phyloP scores from a whole-genome alignment of 2,888 invertebrate species.

The Megamerina dolium region DNA sequence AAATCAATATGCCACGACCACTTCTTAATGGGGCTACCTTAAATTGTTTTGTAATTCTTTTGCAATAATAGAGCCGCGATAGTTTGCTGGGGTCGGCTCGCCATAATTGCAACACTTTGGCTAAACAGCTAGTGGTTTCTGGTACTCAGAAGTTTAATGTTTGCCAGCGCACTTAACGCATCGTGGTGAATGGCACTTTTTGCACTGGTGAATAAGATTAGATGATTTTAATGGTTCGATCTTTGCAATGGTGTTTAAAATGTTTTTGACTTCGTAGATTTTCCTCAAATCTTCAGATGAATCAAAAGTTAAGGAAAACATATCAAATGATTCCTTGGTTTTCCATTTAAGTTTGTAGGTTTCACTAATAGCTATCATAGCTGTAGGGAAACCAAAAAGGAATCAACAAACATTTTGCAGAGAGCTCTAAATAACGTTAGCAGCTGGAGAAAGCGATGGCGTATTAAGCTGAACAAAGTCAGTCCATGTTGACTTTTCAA shows the following conservation, averaged over 20 bases:
- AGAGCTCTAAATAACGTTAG: no score
- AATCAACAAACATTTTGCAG: no score
- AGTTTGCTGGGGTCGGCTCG: not conserved
- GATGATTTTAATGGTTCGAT: not conserved
- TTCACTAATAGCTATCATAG: no score
- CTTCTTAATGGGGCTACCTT: no score
- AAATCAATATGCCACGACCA: no score
- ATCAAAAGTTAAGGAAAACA: not conserved
- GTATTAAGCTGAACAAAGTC: no score
- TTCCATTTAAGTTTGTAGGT: not conserved
- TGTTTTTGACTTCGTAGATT: not conserved
- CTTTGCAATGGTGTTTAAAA: not conserved
- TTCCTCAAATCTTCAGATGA: not conserved
- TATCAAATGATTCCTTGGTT: not conserved
- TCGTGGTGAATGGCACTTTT: not conserved
- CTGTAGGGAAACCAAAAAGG: no score
- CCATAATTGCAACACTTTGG: not conserved
- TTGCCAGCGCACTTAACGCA: conserved; percentile 4
- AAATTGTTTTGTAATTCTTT: no score
- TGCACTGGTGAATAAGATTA: not conserved
- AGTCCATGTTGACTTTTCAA: no score
- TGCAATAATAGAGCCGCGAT: not conserved
- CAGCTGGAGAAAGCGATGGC: no score
- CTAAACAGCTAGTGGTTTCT: not conserved
- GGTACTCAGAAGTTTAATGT: not conserved